Evolutionary conservation across 1,140 invertebrate genomes (phyloP).

Genomic region (Magallana ariakensis): DNA sequence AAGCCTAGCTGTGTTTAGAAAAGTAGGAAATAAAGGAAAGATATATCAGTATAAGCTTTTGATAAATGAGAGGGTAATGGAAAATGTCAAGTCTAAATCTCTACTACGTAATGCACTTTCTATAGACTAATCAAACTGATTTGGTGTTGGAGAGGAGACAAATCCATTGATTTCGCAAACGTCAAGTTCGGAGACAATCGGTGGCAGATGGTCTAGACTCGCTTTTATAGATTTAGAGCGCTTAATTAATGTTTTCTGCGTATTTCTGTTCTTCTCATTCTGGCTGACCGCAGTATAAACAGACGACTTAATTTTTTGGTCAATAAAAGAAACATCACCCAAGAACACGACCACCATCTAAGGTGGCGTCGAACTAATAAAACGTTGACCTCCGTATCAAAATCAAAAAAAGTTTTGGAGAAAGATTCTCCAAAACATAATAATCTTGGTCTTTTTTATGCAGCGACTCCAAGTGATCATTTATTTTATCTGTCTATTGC

Average conservation of each 20-base stretch:
- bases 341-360: no score
- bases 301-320: no score
- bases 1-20: no score
- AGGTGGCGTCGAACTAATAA: no score
- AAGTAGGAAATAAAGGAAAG: no score
- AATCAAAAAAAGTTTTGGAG: no score
- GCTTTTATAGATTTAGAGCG: slow-evolving; percentile 20
- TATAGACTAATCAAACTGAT: slow-evolving; percentile 3
- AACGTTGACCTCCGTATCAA: no score
- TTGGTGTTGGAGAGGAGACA: slow-evolving; percentile 8
- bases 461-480: no score
- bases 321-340: not conserved
- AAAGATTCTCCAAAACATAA: no score
- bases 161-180: slow-evolving; percentile 9
- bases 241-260: not conserved
- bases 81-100: not conserved
- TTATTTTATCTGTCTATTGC: not conserved
- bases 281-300: not conserved
- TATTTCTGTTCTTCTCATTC: not conserved
- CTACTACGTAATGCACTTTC: not conserved
- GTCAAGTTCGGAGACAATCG: not conserved
- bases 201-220: slow-evolving; percentile 16
- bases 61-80: not conserved
- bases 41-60: no score
- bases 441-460: no score